These are phyloP conservation scores for Ganaspis brasiliensis DNA, from an alignment of 2,888 invertebrate genomes.

Conservation along the genomic window DNA sequence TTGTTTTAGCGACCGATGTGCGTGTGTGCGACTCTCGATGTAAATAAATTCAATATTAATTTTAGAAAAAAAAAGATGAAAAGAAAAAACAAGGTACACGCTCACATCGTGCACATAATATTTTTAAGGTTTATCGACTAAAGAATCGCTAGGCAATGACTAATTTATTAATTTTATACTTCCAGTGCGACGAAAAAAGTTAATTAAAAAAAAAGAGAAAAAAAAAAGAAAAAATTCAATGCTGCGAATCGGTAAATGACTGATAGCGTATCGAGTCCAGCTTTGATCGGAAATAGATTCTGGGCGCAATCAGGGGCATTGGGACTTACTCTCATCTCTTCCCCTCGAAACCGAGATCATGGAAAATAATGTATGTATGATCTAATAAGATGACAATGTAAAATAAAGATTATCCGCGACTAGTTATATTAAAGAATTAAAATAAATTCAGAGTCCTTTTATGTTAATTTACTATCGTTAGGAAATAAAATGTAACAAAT, in stretches of 20 bases:
- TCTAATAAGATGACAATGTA: constrained; percentile 61
- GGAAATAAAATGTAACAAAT: constrained; percentile 50
- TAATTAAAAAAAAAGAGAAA: constrained; percentile 47
- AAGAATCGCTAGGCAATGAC: constrained; percentile 70
- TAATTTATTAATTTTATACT: constrained; percentile 76
- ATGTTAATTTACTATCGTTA: constrained; percentile 31
- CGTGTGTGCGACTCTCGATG: constrained; percentile 48
- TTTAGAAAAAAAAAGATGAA: no score
- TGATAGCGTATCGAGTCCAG: constrained; percentile 77
- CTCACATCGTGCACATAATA: constrained; percentile 57
- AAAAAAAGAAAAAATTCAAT: constrained; percentile 59
- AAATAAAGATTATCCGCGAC: constrained; percentile 53
- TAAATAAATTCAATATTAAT: constrained; percentile 53
- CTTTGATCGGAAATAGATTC: constrained; percentile 63
- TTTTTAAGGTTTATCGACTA: constrained; percentile 74
- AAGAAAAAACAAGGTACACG: constrained; percentile 68
- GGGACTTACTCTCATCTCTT: constrained; percentile 69
- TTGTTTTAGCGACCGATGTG: constrained; percentile 13
- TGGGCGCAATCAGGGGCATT: constrained; percentile 69
- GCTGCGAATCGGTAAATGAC: constrained; percentile 72
- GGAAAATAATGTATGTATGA: constrained; percentile 43
- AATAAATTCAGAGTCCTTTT: constrained; percentile 26
- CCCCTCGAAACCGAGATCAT: neutral
- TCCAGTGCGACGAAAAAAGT: constrained; percentile 67
- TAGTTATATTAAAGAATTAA: constrained; percentile 36